Evolutionary conservation across 2,113 vertebrate genomes (phyloP), one percentile per base, ranked within the genome.

Genomic region (Mastomys natalensis): DNA sequence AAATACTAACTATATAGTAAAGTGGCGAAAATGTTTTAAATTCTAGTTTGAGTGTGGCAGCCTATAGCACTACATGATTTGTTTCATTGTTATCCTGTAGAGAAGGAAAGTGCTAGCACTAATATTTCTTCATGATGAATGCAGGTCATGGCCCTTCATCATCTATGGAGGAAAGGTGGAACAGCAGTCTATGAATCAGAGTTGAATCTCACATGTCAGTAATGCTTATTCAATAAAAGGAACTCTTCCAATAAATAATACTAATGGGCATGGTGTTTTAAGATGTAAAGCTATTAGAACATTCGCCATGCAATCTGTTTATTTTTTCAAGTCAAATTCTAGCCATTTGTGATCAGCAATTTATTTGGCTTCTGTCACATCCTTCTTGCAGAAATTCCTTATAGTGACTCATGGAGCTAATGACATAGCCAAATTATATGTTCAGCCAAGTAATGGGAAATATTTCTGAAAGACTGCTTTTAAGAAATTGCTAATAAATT

Each of bases 401-500:
- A 43, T 16, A 26, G 7, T 90, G 51, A 76, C 90, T 92, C 90
- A 55, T 62, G 9, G 73, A 89, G 45, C 73, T 94, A 93, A 96
- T 93, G 88, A 87, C 80, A 89, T 1, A 22, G 60, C 48, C 4
- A 43, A 93, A 95, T 97, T 90, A 95, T 45, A 53, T 37, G 40
- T 37, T 72, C 48, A 92, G n/a, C 62, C 87, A 91, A 95, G 96
- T 84, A 64, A 91, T 31, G 70, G 70, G 82, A 86, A 93, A 87
- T 95, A 87, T 85, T 97, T 93, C 70, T 96, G 48, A 94, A 96
- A 96, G 48, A 81, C 10, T 95, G 86, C 66, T 55, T 90, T 94
- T 87, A 60, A 84, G 68, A 95, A 95, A 72, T 40, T 91, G 72
- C 81, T 97, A 95, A 85, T 90, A 97, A 95, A 53, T 90, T 93